These are phyloP conservation scores for Achroia grisella DNA, from an alignment of 1,140 invertebrate genomes.

Conservation along the genomic window DNA sequence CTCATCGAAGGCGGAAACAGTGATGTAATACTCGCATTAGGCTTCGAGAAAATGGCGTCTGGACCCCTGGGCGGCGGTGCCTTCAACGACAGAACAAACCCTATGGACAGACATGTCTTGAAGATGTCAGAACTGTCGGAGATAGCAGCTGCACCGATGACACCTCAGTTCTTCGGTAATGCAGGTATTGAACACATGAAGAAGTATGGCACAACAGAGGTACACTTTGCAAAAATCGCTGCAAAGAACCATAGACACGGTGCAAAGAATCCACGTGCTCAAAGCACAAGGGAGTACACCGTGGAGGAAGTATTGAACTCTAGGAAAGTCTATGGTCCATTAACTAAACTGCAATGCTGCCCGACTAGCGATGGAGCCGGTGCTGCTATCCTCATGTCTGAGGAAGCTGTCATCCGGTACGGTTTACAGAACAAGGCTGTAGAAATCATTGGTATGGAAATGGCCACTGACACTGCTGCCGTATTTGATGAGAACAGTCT, in stretches of 20 bases:
- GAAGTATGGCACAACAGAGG: constrained; percentile 93
- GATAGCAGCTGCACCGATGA: constrained; percentile 85
- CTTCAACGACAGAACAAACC: constrained; percentile 92
- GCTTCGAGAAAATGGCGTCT: constrained; percentile 98
- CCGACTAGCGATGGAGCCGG: constrained; percentile 97
- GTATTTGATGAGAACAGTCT: constrained; percentile 90
- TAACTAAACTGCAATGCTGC: constrained; percentile 97
- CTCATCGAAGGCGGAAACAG: constrained; percentile 88
- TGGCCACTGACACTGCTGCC: constrained; percentile 92
- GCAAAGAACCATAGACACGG: constrained; percentile 99
- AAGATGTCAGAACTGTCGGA: constrained; percentile 89
- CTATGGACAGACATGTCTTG: constrained; percentile 94
- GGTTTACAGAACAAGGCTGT: constrained; percentile 90
- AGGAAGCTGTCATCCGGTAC: constrained; percentile 90
- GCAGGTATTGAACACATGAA: constrained; percentile 98
- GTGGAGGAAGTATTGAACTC: constrained; percentile 92
- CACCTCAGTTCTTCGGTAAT: constrained; percentile 98
- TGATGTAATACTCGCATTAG: constrained; percentile 93
- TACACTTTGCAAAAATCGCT: constrained; percentile 98
- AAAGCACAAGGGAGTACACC: constrained; percentile 92
- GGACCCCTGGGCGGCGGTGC: constrained; percentile 86
- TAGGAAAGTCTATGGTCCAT: constrained; percentile 87
- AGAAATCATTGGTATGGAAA: constrained; percentile 97
- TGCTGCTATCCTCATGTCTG: constrained; percentile 91
- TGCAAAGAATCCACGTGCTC: constrained; percentile 95